phyloP scores from a whole-genome alignment of 1,140 invertebrate genomes.

The Coelopa frigida region DNA sequence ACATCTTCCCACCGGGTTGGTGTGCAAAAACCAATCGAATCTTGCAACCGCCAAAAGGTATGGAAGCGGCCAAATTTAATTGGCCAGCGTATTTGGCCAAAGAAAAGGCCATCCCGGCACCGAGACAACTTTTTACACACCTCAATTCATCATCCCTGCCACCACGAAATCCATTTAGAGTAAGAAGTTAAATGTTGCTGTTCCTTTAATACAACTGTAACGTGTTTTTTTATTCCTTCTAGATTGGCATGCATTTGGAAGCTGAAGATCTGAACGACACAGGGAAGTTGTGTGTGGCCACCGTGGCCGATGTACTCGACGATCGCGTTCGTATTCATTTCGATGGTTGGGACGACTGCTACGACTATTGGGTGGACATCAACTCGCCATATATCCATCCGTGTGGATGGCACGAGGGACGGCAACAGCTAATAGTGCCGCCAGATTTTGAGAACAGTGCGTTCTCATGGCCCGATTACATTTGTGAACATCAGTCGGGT shows the following conservation, averaged over 20 bases:
- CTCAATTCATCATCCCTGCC: conserved; percentile 32
- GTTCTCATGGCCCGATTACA: conserved; percentile 82
- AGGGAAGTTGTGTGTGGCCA: conserved; percentile 79
- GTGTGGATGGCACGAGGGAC: conserved; percentile 84
- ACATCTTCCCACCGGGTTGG: conserved; percentile 92
- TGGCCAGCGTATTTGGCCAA: conserved; percentile 81
- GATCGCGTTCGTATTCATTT: conserved; percentile 85
- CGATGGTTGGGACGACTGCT: conserved; percentile 89
- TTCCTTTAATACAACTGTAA: conserved; percentile 36
- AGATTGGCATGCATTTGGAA: conserved; percentile 88
- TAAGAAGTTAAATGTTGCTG: conserved; percentile 25
- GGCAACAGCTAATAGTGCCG: conserved; percentile 70
- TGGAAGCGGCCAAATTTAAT: conserved; percentile 59
- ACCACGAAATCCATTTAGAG: conserved; percentile 26
- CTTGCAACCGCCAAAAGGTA: conserved; percentile 68
- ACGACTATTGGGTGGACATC: conserved; percentile 89
- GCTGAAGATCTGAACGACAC: conserved; percentile 89
- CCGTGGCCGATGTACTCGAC: conserved; percentile 75
- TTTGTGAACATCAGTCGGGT: conserved; percentile 63
- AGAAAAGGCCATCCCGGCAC: conserved; percentile 68
- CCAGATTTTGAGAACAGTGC: conserved; percentile 59
- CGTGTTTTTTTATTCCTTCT: conserved; percentile 19
- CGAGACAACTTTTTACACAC: conserved; percentile 65
- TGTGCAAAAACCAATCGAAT: conserved; percentile 72
- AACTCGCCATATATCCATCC: conserved; percentile 89